These are phyloP conservation scores for Aproaerema taeniolella DNA, from an alignment of 2,888 invertebrate species.

Conservation along the genomic window DNA sequence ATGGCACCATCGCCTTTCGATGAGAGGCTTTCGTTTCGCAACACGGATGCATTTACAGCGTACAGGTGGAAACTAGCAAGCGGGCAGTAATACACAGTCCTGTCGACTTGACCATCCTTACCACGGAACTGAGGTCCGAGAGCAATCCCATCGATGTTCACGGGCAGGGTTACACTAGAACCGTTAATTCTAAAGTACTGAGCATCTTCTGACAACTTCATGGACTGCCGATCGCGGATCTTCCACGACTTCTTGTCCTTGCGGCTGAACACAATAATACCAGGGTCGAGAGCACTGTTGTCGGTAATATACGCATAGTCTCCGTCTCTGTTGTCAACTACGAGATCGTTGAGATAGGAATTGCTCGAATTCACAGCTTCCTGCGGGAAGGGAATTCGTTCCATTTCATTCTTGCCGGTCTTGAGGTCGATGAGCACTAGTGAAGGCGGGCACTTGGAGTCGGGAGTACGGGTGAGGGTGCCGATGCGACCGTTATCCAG, in stretches of 20 bases:
- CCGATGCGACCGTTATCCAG: conserved; percentile 82
- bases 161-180: conserved; percentile 72
- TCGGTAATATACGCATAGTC: conserved; percentile 86
- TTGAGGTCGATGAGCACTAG: conserved; percentile 82
- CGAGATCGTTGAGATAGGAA: conserved; percentile 84
- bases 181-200: conserved; percentile 79
- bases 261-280: conserved; percentile 83
- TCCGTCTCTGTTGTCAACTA: conserved; percentile 82
- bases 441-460: conserved; percentile 80
- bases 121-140: conserved; percentile 78
- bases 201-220: conserved; percentile 79
- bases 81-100: conserved; percentile 82
- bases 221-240: conserved; percentile 79
- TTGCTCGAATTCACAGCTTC: conserved; percentile 75
- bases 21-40: conserved; percentile 74
- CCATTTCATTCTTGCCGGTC: conserved; percentile 71
- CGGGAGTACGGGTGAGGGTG: conserved; percentile 74
- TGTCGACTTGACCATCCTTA: conserved; percentile 49
- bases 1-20: conserved; percentile 45
- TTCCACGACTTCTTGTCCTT: conserved; percentile 83
- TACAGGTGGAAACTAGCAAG: conserved; percentile 82
- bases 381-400: conserved; percentile 79
- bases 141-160: conserved; percentile 84
- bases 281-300: conserved; percentile 81
- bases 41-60: conserved; percentile 78